Evolutionary conservation across 2,113 vertebrate genomes (phyloP).

Genomic region (Crotalus helleri): DNA sequence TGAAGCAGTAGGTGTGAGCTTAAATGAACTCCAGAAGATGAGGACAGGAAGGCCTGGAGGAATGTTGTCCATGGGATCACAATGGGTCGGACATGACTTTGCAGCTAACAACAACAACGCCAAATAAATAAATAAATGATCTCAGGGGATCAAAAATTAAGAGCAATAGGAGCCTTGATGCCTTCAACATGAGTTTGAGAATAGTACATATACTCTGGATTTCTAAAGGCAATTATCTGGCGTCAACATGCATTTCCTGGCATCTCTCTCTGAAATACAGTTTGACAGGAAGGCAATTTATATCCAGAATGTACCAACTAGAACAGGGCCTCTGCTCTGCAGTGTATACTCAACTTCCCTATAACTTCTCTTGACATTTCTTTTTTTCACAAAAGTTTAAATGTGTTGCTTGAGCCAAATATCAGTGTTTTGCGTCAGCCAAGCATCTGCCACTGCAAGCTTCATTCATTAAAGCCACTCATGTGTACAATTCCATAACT

Average conservation of each 20-base stretch:
- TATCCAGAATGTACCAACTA: not conserved
- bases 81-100: no score
- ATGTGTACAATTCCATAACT: conserved; percentile 3
- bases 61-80: no score
- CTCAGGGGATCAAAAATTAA: not conserved
- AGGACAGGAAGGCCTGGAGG: no score
- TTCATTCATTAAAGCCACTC: conserved; percentile 39
- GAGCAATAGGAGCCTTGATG: not conserved
- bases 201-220: not conserved
- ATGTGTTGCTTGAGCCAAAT: not conserved
- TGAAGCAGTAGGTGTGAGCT: no score
- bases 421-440: conserved; percentile 10
- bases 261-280: not conserved
- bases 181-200: not conserved
- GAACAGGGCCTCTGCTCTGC: not conserved
- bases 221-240: not conserved
- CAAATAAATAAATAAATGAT: not conserved
- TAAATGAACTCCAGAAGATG: no score
- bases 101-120: no score
- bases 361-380: not conserved
- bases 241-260: not conserved
- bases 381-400: not conserved
- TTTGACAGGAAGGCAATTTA: not conserved
- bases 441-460: not conserved
- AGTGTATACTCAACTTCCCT: not conserved